phyloP scores from a whole-genome alignment of 1,140 invertebrate species.

The Choristoneura fumiferana region DNA sequence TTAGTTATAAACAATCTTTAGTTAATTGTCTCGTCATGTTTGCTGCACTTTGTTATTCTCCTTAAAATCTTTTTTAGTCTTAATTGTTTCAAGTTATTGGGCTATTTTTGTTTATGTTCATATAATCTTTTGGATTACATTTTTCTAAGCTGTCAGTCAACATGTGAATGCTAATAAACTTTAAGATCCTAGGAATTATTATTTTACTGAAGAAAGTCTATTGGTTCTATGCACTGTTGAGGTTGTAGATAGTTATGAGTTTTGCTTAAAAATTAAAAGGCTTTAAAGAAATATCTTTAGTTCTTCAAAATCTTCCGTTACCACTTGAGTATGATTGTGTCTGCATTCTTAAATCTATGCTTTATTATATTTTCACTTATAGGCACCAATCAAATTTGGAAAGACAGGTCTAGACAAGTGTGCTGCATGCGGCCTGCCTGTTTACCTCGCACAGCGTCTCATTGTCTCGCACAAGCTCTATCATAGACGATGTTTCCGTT shows the following conservation, averaged over 20 bases:
- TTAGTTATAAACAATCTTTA: conserved; percentile 26
- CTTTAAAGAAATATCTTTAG: too few species aligned
- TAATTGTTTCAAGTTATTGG: too few species aligned
- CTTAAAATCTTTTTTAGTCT: too few species aligned
- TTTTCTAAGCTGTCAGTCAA: background rate
- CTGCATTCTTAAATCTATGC: conserved; percentile 48
- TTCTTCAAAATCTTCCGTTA: too few species aligned
- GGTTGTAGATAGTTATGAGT: too few species aligned
- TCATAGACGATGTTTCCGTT: conserved; percentile 94
- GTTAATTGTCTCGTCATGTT: background rate
- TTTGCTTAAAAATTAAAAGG: too few species aligned
- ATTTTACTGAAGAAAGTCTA: too few species aligned
- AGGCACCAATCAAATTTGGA: conserved; percentile 73
- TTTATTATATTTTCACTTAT: conserved; percentile 38
- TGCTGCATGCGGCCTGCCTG: conserved; percentile 88
- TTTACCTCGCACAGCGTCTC: conserved; percentile 94
- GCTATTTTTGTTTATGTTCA: too few species aligned
- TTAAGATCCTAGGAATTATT: too few species aligned
- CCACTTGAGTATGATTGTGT: conserved; percentile 29
- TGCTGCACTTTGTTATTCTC: background rate
- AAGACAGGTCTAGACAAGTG: conserved; percentile 86
- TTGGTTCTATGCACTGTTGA: too few species aligned
- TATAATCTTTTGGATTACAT: too few species aligned
- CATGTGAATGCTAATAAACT: too few species aligned
- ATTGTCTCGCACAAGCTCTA: conserved; percentile 89